phyloP scores from a whole-genome alignment of 2,888 invertebrate species.

The Pegoplata infirma region DNA sequence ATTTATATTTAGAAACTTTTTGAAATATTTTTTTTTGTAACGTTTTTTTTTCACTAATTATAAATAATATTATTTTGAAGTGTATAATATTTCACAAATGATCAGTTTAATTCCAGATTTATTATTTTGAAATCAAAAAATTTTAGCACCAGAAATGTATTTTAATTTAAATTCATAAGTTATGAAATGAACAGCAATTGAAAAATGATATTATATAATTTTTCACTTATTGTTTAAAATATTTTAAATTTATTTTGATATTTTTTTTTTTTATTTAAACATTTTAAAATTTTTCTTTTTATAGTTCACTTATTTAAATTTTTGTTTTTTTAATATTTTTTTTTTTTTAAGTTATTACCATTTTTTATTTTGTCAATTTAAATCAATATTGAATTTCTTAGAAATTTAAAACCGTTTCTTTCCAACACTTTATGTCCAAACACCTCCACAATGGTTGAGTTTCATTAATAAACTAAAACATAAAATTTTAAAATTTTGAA shows the following conservation, averaged over 20 bases:
- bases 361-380: conserved; percentile 15
- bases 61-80: too few relatives aligned
- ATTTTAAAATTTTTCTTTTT: background rate
- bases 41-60: too few relatives aligned
- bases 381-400: conserved; percentile 14
- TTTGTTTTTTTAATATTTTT: conserved; percentile 41
- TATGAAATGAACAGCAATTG: too few relatives aligned
- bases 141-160: too few relatives aligned
- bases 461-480: conserved; percentile 73
- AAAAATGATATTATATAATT: background rate
- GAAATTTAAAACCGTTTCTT: conserved; percentile 10
- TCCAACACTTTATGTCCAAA: conserved; percentile 16
- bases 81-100: too few relatives aligned
- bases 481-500: conserved; percentile 75
- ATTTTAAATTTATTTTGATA: background rate
- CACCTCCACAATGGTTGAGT: conserved; percentile 64
- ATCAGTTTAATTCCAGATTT: too few relatives aligned
- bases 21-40: too few relatives aligned
- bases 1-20: too few relatives aligned
- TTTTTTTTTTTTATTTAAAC: background rate
- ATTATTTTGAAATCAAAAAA: too few relatives aligned
- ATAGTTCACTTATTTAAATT: background rate
- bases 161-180: too few relatives aligned
- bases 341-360: conserved; percentile 34
- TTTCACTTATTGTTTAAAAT: conserved; percentile 11